These are phyloP conservation scores for Plumapathes pennacea DNA, from an alignment of 92 coral and sea anemone species.

Conservation along the genomic window DNA sequence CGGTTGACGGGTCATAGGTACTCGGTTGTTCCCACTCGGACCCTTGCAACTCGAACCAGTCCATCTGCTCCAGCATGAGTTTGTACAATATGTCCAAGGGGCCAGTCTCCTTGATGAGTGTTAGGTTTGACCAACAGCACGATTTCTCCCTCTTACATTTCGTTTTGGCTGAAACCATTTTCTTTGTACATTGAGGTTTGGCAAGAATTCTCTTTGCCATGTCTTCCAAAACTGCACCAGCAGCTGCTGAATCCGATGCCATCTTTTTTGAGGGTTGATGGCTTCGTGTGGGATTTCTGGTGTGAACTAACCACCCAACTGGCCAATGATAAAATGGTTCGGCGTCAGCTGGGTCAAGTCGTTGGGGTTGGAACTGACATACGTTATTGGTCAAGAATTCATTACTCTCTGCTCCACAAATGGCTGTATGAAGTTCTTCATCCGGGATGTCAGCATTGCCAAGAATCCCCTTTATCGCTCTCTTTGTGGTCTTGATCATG, in stretches of 20 bases:
- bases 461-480: constrained; percentile 23
- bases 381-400: constrained; percentile 13
- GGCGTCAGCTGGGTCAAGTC: constrained; percentile 25
- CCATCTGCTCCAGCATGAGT: constrained; percentile 37
- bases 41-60: constrained; percentile 34
- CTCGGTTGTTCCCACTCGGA: constrained; percentile 10
- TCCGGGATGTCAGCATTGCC: constrained; percentile 25
- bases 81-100: constrained; percentile 36
- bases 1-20: constrained; percentile 39
- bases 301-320: constrained; percentile 59
- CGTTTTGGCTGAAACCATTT: constrained; percentile 60
- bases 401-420: constrained; percentile 23
- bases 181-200: constrained; percentile 37
- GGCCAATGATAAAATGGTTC: constrained; percentile 21
- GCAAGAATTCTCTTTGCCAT: constrained; percentile 56
- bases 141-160: constrained; percentile 48
- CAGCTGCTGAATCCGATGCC: constrained; percentile 59
- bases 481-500: constrained; percentile 37
- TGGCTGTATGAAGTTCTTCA: constrained; percentile 14
- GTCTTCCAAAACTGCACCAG: constrained; percentile 52
- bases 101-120: constrained; percentile 49
- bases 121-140: constrained; percentile 37
- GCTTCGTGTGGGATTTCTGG: constrained; percentile 44
- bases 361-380: constrained; percentile 17
- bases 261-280: constrained; percentile 41